Evolutionary conservation across 1,140 invertebrate genomes (phyloP).

Genomic region (Drosophila funebris): DNA sequence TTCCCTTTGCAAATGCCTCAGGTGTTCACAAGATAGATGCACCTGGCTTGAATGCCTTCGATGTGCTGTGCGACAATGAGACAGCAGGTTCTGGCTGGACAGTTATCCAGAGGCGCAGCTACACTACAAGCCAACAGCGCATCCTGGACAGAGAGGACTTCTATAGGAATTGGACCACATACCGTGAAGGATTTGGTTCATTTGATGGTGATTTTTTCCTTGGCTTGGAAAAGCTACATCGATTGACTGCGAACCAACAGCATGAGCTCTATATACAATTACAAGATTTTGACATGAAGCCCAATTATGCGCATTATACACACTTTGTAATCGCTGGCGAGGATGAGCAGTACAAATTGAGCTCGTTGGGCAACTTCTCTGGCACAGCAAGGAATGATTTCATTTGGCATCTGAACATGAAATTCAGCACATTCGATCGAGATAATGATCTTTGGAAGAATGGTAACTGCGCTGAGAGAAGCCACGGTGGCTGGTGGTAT

Average conservation of each 20-base stretch:
- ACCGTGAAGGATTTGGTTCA: neutral
- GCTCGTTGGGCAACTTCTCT: neutral
- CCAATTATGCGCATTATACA: neutral
- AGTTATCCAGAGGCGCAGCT: neutral
- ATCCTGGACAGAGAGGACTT: neutral
- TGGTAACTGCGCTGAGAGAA: neutral
- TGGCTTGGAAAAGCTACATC: neutral
- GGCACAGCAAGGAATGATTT: neutral
- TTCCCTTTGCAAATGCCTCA: neutral
- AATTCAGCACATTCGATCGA: neutral
- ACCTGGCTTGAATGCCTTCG: neutral
- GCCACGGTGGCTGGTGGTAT: neutral
- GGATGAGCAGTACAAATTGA: neutral
- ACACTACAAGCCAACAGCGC: neutral
- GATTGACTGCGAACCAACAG: neutral
- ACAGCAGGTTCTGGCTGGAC: neutral
- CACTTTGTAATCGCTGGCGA: neutral
- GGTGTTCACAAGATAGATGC: neutral
- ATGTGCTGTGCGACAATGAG: neutral
- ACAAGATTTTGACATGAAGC: neutral
- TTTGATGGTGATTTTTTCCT: neutral
- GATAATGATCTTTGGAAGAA: neutral
- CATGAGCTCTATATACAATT: neutral
- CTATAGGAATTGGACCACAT: neutral
- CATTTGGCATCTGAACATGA: neutral